phyloP scores from a whole-genome alignment of 2,113 vertebrate genomes.

The Taurulus bubalis region DNA sequence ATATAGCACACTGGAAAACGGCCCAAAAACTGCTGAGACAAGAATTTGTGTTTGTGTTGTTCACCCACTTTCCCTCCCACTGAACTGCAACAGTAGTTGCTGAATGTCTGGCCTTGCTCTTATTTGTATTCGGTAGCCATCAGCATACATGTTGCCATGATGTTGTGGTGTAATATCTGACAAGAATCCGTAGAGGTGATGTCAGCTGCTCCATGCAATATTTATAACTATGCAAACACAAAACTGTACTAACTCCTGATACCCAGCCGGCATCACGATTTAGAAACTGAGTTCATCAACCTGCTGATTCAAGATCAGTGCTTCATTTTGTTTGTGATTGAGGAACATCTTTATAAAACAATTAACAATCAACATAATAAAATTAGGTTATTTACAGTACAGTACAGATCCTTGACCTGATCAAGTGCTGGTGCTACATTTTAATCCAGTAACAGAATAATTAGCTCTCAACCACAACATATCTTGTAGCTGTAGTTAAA shows the following conservation, averaged over 20 bases:
- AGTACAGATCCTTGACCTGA: neutral
- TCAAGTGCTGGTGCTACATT: neutral
- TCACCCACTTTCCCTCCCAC: conserved; percentile 31
- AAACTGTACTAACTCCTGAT: conserved; percentile 26
- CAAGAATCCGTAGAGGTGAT: conserved; percentile 39
- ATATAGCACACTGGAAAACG: conserved; percentile 70
- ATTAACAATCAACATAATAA: neutral
- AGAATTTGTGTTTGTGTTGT: conserved; percentile 35
- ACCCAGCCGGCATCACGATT: conserved; percentile 32
- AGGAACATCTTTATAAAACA: neutral
- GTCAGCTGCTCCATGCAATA: conserved; percentile 53
- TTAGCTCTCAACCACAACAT: conserved; percentile 10
- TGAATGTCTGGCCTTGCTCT: conserved; percentile 57
- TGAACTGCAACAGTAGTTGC: conserved; percentile 54
- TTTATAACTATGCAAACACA: conserved; percentile 73
- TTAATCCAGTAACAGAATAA: conserved; percentile 22
- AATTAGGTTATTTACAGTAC: conserved; percentile 4
- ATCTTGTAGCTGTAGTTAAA: conserved; percentile 3
- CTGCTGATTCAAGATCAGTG: conserved; percentile 25
- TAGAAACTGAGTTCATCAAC: conserved; percentile 4
- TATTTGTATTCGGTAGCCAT: conserved; percentile 51
- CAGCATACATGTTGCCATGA: conserved; percentile 67
- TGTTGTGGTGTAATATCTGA: conserved; percentile 48
- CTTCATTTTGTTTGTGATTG: neutral
- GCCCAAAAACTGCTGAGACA: conserved; percentile 70